A percentile compares a stretch with the other conserved stretches of the same genome.
Evolutionary conservation across 2,797 vertebrate genomes (phyloP).

Genomic region (Arnoldichthys spilopterus): DNA sequence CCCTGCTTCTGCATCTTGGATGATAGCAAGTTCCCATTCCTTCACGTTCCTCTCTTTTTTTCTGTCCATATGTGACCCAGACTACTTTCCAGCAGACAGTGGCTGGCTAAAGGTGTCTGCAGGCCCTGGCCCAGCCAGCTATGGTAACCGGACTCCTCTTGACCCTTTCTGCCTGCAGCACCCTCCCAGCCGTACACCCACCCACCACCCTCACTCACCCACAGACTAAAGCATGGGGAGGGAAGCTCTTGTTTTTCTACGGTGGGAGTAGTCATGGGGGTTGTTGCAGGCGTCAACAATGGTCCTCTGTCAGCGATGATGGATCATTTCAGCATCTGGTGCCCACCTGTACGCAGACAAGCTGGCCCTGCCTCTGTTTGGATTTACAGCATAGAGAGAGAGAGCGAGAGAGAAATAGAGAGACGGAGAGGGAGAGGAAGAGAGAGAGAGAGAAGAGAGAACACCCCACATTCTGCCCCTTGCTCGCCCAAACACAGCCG

Average conservation of each 20-base stretch:
- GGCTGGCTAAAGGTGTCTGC: conserved; percentile 43
- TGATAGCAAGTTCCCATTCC: not conserved
- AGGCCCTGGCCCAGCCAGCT: conserved; percentile 31
- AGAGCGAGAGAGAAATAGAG: conserved; percentile 22
- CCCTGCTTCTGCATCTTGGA: conserved; percentile 5
- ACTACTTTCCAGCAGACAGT: conserved; percentile 40
- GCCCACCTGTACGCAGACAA: conserved; percentile 79
- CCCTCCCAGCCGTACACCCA: conserved; percentile 62
- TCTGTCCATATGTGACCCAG: conserved; percentile 39
- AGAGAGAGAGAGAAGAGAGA: conserved; percentile 16
- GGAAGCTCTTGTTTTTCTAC: conserved; percentile 77
- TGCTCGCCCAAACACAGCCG: conserved; percentile 74
- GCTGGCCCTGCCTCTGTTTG: conserved; percentile 50
- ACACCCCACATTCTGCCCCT: conserved; percentile 64
- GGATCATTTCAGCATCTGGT: conserved; percentile 85
- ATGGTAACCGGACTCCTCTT: conserved; percentile 72
- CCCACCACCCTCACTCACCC: conserved; percentile 60
- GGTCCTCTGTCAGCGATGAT: conserved; percentile 82
- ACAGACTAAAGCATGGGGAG: conserved; percentile 75
- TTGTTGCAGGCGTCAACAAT: conserved; percentile 81
- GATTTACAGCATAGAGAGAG: conserved; percentile 55
- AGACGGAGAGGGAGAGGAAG: conserved; percentile 6
- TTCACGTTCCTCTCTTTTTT: conserved; percentile 4
- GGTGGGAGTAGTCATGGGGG: conserved; percentile 65
- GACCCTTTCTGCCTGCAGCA: conserved; percentile 50